Base-by-base conservation (phyloP, 2,797 vertebrate genomes). In the Amniataba percoides region DNA sequence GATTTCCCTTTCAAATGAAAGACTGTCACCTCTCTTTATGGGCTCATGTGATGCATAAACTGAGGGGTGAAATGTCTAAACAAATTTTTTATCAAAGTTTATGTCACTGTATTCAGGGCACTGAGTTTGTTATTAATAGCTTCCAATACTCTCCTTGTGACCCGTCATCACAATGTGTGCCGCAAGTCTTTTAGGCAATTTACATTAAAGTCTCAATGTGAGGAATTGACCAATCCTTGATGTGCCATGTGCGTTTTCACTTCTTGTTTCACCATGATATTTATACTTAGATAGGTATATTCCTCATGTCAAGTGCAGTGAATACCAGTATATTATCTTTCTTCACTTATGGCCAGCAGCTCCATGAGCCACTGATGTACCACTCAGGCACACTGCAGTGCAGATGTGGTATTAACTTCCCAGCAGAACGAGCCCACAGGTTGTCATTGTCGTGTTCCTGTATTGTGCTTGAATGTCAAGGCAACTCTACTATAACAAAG, bases 201-300 rank as follows among this genome's bases (percentile, higher is more conserved):
- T 36, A 46, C 21, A 31, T 31, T 31, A 18, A 0, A 70, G 14
- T 23, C 45, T 59, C 15, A 0, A 58, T 31, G 12, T 36, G 53
- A 48, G 9, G 7, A 49, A 40, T 1, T 0, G 48, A 0, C 18
- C n/a, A 0, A 2, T 49, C 46, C 42, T 14, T 23, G 9, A 43
- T 23, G 14, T 18, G 19, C 19, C 36, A 12, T 43, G 21, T 40
- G 7, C 7, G 36, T 56, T 52, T 49, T 40, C 27, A 36, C 13
- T 15, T 3, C 27, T 48, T 43, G 5, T 34, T 43, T 51, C 12
- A 15, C 6, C 21, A 34, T 16, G 9, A 5, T n/a, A n/a, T n/a
- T n/a, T n/a, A n/a, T n/a, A n/a, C n/a, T 12, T 43, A 5, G 4
- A 43, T 73, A n/a, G 63, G 27, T 39, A 4, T 36, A 34, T 48